phyloP scores from a whole-genome alignment of 2,113 vertebrate species.

The Hyaena hyaena region DNA sequence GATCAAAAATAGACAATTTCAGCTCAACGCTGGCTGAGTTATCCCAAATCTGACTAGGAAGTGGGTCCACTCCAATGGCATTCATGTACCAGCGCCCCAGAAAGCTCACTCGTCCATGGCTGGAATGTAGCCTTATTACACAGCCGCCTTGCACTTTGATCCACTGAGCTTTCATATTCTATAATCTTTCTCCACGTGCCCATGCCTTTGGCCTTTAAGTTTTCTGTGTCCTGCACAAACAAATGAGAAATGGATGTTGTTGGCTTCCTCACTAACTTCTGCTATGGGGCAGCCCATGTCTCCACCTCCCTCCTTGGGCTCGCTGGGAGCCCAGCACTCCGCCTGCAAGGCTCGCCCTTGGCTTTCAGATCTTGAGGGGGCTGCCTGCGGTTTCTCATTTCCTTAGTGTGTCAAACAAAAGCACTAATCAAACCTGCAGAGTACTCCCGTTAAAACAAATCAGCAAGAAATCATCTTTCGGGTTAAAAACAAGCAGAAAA shows the following conservation, averaged over 20 bases:
- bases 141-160: neutral
- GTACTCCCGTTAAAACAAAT: neutral
- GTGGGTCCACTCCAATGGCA: neutral
- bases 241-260: neutral
- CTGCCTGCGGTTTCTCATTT: neutral
- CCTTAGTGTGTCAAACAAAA: slow-evolving; percentile 27
- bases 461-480: neutral
- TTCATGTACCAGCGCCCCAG: neutral
- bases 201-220: neutral
- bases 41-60: neutral
- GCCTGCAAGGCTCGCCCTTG: neutral
- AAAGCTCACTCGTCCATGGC: neutral
- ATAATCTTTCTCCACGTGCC: neutral
- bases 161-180: neutral
- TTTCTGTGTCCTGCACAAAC: neutral
- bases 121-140: neutral
- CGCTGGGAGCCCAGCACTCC: neutral
- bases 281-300: neutral
- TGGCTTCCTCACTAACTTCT: neutral
- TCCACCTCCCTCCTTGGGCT: neutral
- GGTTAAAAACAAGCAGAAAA: slow-evolving; percentile 47
- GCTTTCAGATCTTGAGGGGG: neutral
- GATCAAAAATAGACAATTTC: neutral
- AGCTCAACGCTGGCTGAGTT: neutral
- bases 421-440: neutral